These are phyloP conservation scores for Eucera pruinosa DNA, from an alignment of 2,888 invertebrate genomes.

Conservation along the genomic window DNA sequence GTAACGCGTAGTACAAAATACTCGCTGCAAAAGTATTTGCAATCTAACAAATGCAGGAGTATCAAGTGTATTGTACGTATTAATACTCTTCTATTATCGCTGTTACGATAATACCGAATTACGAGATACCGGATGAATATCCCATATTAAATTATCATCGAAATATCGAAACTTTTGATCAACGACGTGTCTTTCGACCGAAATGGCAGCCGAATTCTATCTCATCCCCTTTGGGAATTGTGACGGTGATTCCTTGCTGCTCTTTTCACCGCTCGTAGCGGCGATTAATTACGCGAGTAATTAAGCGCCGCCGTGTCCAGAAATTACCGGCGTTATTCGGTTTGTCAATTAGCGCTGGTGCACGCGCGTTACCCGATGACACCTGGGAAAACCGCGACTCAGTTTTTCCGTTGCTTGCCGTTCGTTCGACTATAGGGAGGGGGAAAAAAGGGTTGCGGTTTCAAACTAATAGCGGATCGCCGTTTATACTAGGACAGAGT, in stretches of 20 bases:
- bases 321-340: conserved; percentile 56
- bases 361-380: conserved; percentile 25
- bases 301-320: conserved; percentile 51
- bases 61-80: no score
- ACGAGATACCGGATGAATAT: not conserved
- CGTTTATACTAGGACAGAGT: not conserved
- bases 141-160: not conserved
- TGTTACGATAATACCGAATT: not conserved
- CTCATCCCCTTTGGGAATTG: not conserved
- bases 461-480: no score
- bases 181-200: not conserved
- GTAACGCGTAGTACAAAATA: no score
- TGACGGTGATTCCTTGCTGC: not conserved
- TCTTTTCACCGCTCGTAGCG: conserved; percentile 22
- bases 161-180: not conserved
- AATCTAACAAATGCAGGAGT: no score
- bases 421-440: not conserved
- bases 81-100: no score
- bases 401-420: conserved; percentile 38
- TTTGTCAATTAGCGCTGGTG: conserved; percentile 60
- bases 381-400: conserved; percentile 38
- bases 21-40: no score
- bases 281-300: conserved; percentile 60
- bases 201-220: not conserved
- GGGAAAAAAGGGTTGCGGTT: conserved; percentile 15